Percentiles rank a stretch among this genome's conserved stretches.
Conservation (phyloP, 2,888 invertebrate genomes). For the Drosophila longiperda region DNA sequence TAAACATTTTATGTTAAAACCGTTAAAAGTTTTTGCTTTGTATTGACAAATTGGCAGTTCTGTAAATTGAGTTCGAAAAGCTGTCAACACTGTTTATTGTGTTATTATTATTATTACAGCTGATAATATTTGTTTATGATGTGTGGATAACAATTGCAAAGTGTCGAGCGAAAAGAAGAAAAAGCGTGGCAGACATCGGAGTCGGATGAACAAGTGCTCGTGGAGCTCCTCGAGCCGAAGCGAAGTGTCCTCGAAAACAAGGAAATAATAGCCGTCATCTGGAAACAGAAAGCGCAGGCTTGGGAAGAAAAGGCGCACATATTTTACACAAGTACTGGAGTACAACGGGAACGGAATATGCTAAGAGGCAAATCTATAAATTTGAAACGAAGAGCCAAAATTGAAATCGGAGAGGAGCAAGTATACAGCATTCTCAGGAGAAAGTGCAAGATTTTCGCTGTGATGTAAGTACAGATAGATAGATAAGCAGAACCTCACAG, state of each 20-base stretch:
- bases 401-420: neutral
- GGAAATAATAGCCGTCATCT: conserved; percentile 16
- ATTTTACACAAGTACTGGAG: no score
- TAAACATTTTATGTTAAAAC: neutral
- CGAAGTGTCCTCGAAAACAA: conserved; percentile 20
- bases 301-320: conserved; percentile 46
- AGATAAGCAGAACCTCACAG: no score
- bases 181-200: conserved; percentile 31
- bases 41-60: conserved; percentile 14
- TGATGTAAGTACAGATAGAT: no score
- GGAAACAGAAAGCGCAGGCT: conserved; percentile 20
- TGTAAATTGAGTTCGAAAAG: neutral
- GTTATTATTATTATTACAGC: conserved; percentile 12
- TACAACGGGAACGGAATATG: conserved; percentile 34
- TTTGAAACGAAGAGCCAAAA: conserved; percentile 22
- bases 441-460: neutral
- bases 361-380: conserved; percentile 27
- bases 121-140: conserved; percentile 16
- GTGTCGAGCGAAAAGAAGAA: conserved; percentile 32
- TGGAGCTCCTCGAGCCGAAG: conserved; percentile 20
- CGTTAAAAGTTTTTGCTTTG: neutral
- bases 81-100: conserved; percentile 1
- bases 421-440: neutral
- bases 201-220: conserved; percentile 24
- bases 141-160: neutral